Percentiles rank a stretch among this genome's conserved stretches.
These are phyloP conservation scores for Calliopsis andreniformis DNA, from an alignment of 1,140 invertebrate species.

Conservation along the genomic window DNA sequence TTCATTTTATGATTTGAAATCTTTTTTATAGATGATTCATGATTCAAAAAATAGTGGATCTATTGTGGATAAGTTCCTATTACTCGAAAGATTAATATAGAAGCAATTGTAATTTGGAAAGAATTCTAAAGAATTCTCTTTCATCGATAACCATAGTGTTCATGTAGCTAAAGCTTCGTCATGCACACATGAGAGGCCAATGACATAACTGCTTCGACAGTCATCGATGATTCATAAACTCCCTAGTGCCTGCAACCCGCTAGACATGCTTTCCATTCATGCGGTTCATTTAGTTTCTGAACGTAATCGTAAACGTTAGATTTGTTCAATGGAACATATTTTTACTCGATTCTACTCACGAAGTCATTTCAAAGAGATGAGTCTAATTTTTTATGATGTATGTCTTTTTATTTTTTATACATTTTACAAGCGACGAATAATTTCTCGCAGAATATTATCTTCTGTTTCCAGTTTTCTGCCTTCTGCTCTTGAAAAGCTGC, in stretches of 20 bases:
- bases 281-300: slow-evolving; percentile 10
- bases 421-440: no score
- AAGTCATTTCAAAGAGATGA: background rate
- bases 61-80: no score
- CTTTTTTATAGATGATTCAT: no score
- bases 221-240: slow-evolving; percentile 44
- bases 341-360: slow-evolving; percentile 6
- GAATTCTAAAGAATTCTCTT: no score
- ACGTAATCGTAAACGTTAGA: no score
- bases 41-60: no score
- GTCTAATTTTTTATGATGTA: background rate
- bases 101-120: no score
- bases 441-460: no score
- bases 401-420: background rate
- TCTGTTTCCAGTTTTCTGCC: no score
- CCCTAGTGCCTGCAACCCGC: background rate
- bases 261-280: slow-evolving; percentile 8
- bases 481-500: no score
- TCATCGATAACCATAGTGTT: background rate
- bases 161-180: slow-evolving; percentile 14
- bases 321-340: background rate
- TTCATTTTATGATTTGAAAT: no score
- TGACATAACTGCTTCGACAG: slow-evolving; percentile 39
- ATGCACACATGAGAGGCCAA: slow-evolving; percentile 21
- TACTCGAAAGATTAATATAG: no score